Evolutionary conservation across 2,888 invertebrate species (phyloP).

Genomic region (Rhagium mordax): DNA sequence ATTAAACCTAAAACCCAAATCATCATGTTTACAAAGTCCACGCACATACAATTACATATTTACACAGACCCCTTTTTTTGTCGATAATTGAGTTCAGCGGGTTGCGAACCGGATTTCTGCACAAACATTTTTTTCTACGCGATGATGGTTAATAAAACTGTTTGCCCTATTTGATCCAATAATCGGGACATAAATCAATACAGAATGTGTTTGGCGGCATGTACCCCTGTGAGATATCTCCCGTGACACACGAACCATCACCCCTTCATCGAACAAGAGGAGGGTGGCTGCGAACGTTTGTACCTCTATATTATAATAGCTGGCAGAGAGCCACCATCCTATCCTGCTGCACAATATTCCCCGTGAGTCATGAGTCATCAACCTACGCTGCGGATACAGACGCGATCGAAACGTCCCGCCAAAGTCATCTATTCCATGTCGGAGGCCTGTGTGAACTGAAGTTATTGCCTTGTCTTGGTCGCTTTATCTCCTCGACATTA

Average conservation of each 20-base stretch:
- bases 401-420: slow-evolving; percentile 35
- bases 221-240: background rate
- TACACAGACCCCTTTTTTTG: too few species aligned
- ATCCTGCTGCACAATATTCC: background rate
- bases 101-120: too few species aligned
- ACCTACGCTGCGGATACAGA: slow-evolving; percentile 32
- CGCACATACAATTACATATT: too few species aligned
- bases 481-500: background rate
- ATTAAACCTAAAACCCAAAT: too few species aligned
- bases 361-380: slow-evolving; percentile 11
- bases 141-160: too few species aligned
- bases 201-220: background rate
- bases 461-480: background rate
- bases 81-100: too few species aligned
- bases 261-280: background rate
- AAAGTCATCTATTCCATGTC: background rate
- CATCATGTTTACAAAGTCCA: too few species aligned
- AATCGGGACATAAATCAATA: background rate
- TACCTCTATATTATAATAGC: too few species aligned
- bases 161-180: too few species aligned
- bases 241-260: background rate
- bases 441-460: background rate
- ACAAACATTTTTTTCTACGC: too few species aligned
- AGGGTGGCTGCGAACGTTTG: slow-evolving; percentile 6
- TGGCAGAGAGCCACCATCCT: background rate